Evolutionary conservation across 2,797 vertebrate species (phyloP).

Genomic region (Liparis tanakae): DNA sequence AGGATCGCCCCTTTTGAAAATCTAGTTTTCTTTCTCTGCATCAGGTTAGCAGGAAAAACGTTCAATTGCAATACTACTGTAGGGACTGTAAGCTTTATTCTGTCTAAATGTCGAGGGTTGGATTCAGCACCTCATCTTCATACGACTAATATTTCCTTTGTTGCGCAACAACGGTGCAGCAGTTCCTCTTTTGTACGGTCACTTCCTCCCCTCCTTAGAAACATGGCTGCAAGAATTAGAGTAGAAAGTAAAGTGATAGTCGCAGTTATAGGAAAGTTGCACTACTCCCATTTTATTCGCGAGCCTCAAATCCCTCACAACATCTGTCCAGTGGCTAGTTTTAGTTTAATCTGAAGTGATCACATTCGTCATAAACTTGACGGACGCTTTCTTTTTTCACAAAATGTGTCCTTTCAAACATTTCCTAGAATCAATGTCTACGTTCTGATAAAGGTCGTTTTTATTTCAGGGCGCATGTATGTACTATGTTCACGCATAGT

Average conservation of each 20-base stretch:
- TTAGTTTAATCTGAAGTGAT: neutral
- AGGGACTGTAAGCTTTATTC: neutral
- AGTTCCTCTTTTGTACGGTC: conserved; percentile 43
- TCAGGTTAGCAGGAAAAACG: neutral
- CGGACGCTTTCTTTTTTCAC: neutral
- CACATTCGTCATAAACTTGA: neutral
- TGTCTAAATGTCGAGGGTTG: neutral
- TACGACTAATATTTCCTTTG: neutral
- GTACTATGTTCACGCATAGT: too few species aligned
- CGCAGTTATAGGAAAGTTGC: neutral
- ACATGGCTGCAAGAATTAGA: neutral
- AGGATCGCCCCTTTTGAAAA: neutral
- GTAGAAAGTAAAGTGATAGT: neutral
- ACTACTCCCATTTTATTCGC: neutral
- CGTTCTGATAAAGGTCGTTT: neutral
- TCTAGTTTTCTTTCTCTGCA: neutral
- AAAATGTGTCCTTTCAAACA: neutral
- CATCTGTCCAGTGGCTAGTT: neutral
- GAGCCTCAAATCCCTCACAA: neutral
- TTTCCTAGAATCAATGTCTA: neutral
- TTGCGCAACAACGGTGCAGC: conserved; percentile 3
- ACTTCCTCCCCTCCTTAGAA: conserved; percentile 41
- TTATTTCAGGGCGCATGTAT: neutral
- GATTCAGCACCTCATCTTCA: neutral
- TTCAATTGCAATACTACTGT: neutral